Base-by-base conservation (phyloP, 2,888 invertebrate species). In the Netelia virgata region DNA sequence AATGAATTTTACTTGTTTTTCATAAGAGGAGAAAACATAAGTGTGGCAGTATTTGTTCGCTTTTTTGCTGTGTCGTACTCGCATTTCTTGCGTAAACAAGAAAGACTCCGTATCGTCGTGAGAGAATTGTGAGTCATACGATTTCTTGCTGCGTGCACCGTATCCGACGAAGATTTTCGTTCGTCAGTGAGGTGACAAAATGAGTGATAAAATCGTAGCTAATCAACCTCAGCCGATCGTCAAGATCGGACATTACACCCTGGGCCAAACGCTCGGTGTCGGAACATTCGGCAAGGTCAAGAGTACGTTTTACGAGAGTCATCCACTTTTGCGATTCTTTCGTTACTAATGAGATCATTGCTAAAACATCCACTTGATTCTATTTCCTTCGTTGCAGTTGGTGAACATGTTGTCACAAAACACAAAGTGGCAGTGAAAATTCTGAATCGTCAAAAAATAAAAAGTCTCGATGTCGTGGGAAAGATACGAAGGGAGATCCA, bases 271-370 rank as follows among this genome's bases (percentile, higher is more conserved):
- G 1, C 95, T 99, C 61, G 99, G 99, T 53, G 98, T 99, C 53
- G 99, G 99, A 41, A 99, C 99, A 3, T 99, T 99, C 94, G 99
- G 99, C 80, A 99, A 99, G 95, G 99, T 99, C 1, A 99, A 99
- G 95, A 98, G 96, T 96, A 94, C 10, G n/a, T 63, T 79, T 14
- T 20, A 63, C 55, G 47, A 36, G 36, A 36, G 36, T 36, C 36
- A 36, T 36, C 36, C 36, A 36, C 36, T 36, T 36, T 36, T 36
- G 36, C 36, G 36, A 36, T 36, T 36, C 36, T 36, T 36, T 36
- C 6, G 23, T 50, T 82, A 8, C 61, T 10, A 50, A 28, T 53
- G 50, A 14, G 11, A 64, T 36, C 11, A 79, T 79, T 41, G 20
- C 43, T 82, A 14, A 23, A 28, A 1, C 6, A 72, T 59, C 6